Evolutionary conservation across 2,888 invertebrate species (phyloP), one percentile per base, ranked within the genome.

Genomic region (Blastobasis adustella): DNA sequence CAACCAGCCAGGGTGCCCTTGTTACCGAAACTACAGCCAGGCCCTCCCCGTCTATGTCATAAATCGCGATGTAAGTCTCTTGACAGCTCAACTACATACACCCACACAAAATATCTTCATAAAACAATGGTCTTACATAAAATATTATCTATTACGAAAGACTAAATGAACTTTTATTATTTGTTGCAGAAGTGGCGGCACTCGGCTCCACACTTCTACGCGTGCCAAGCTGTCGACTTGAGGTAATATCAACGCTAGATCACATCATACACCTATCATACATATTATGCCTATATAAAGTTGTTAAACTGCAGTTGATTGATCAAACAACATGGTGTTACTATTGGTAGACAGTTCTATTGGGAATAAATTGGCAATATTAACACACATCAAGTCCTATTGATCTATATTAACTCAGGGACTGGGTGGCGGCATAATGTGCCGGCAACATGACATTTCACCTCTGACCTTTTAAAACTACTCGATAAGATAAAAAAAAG

Each of bases 171-270:
- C 5, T 37, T 51, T 52, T 49, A 10, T 38, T 37, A 37, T 6
- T 6, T 65, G 58, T 87, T 87, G 58, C 86, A 88, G 88, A 86
- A 86, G 79, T 88, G 88, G 88, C 77, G 88, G 56, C 82, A 86
- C 60, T 86, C 87, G 10, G 83, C 86, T 52, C 86, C 83, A 5
- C 79, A 73, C 61, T 88, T 88, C 69, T 88, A 88, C 65, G 80
- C 87, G 41, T 75, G 79, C 45, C 87, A 88, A 62, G 79, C 84
- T 46, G 68, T 85, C 56, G 88, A 87, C 61, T 74, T 82, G 71
- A 84, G 87, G 87, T 87, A 79, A 66, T 23, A 23, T 23, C 23
- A 23, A 23, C 23, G 23, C 1, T 3, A 23, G 23, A 23, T 23
- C 23, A 23, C 23, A 23, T 23, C 23, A 2, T 23, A 23, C 23